Evolutionary conservation across 2,113 vertebrate genomes (phyloP).

Genomic region (Asarcornis scutulata): DNA sequence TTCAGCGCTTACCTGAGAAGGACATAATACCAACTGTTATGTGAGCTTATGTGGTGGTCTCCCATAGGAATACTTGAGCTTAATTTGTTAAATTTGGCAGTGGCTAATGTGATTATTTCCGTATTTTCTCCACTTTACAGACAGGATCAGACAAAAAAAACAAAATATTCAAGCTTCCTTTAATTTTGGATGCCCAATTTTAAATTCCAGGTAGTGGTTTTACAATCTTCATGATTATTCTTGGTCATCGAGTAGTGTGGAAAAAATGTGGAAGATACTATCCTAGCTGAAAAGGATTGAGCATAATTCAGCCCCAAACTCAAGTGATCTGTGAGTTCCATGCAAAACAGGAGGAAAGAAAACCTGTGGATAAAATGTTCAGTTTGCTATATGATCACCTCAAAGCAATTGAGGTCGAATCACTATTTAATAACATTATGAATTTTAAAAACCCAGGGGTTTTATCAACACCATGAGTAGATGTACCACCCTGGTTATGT

Average conservation of each 20-base stretch:
- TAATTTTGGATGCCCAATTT: neutral
- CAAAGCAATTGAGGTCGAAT: neutral
- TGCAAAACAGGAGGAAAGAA: neutral
- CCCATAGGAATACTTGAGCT: neutral
- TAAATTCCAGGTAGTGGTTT: neutral
- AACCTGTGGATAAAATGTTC: neutral
- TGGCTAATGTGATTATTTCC: neutral
- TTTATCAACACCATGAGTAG: neutral
- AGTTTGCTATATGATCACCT: neutral
- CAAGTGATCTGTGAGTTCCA: neutral
- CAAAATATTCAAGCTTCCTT: neutral
- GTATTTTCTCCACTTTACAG: neutral
- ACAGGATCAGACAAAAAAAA: neutral
- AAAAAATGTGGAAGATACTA: neutral
- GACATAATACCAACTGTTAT: accelerated
- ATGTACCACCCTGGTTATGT: neutral
- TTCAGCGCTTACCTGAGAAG: neutral
- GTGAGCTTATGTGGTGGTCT: neutral
- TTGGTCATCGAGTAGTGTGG: neutral
- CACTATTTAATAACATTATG: neutral
- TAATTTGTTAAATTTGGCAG: neutral
- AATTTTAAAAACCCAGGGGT: neutral
- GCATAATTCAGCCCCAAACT: neutral
- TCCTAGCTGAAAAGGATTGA: neutral
- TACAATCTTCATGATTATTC: neutral